Base-by-base conservation (phyloP, 1,140 invertebrate genomes). In the Drosophila kanapiae region DNA sequence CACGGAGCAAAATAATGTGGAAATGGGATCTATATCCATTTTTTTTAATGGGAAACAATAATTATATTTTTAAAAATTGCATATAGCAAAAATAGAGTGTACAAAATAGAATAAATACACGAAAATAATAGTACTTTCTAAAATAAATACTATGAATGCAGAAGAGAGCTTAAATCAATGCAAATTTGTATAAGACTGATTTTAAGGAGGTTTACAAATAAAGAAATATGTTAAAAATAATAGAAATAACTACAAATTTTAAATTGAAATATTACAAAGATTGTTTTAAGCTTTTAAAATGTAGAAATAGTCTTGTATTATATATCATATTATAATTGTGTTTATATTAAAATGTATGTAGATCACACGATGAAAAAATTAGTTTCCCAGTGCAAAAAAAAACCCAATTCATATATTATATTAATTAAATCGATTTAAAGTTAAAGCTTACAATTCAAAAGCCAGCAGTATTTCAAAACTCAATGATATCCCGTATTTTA, bases 1-100 rank as follows among this genome's bases (percentile, higher is more conserved):
- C 67, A 70, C 67, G 10, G 48, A 5, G 38, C 4, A 14, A 68
- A 69, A 69, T 65, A 40, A 1, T 1, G 3, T 3, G 0, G 0
- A 0, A 48, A 14, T 16, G 8, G 2, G 11, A 8, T 33, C 33
- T 0, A 0, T 14, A 35, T 13, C 6, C 11, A n/a, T n/a, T n/a
- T n/a, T n/a, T n/a, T 35, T 53, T 5, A 35, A 54, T 9, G 4
- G 11, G 9, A n/a, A 40, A 38, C 5, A 13, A 4, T 3, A 11
- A 14, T 37, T 35, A 4, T 31, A 33, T 1, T 10, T 10, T 6
- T 33, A 6, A 47, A 18, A 4, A 8, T 45, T 6, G 18, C 18
- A 23, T 13, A 18, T 7, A 16, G 11, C 7, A 18, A 16, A 13
- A 33, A 18, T 8, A 8, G 9, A 13, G n/a, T 7, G 1, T 49